A percentile compares a stretch with the other conserved stretches of the same genome.
Evolutionary conservation across 2,797 vertebrate species (phyloP).

Genomic region (Oreochromis grahami): DNA sequence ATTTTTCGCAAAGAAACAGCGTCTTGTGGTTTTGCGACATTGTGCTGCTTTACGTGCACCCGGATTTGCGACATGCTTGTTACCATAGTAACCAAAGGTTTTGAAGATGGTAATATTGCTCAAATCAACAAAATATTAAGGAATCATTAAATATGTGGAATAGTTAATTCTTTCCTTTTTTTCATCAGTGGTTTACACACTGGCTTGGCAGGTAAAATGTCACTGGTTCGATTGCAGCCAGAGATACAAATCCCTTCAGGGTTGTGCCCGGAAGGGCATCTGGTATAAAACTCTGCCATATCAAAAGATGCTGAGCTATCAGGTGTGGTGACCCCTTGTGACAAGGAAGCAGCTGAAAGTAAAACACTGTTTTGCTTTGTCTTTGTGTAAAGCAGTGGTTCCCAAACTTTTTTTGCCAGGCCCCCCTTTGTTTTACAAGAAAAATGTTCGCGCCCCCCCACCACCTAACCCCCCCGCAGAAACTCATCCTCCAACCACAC

Average conservation of each 20-base stretch:
- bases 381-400: too few relatives aligned
- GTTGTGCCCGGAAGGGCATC: neutral
- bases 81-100: neutral
- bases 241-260: neutral
- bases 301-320: neutral
- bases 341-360: neutral
- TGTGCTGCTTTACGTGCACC: too few relatives aligned
- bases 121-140: neutral
- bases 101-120: neutral
- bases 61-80: neutral
- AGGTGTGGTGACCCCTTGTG: neutral
- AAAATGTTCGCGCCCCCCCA: too few relatives aligned
- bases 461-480: too few relatives aligned
- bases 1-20: too few relatives aligned
- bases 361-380: neutral
- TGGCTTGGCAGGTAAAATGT: neutral
- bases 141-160: neutral
- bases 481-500: too few relatives aligned
- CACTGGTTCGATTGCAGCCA: neutral
- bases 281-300: too few relatives aligned
- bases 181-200: neutral
- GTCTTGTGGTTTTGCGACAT: too few relatives aligned
- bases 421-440: too few relatives aligned
- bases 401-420: too few relatives aligned
- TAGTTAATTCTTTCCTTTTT: neutral